Evolutionary conservation across 2,797 vertebrate species (phyloP), one percentile per base, ranked within the genome.

Genomic region (Centropyge bicolor): DNA sequence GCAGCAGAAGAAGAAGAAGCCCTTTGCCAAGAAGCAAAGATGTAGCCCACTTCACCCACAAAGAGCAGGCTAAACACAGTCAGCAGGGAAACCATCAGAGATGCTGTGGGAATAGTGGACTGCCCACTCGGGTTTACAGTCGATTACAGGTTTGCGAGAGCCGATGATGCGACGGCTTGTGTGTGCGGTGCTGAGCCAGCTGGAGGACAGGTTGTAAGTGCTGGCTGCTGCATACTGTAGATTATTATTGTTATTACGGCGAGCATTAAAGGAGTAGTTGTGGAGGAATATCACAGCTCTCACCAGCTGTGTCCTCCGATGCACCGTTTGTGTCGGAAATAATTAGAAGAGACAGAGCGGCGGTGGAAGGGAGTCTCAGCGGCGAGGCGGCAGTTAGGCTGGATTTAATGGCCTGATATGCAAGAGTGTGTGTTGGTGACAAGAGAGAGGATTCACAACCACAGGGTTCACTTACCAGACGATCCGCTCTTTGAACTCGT

Each of bases 221-320:
- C 65, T 27, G 59, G 55, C 52, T 74, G 46, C 61, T 68, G 76
- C 74, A 61, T 19, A 66, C 62, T 80, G 41, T 55, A 64, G 76
- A 82, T 91, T 76, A 79, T 89, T 81, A 74, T 67, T 70, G 79
- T 91, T 88, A 83, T 89, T 84, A 82, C 38, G 38, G 13, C n/a
- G 61, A 27, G 62, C 67, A 85, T 88, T 86, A 87, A 77, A 79
- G 49, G 55, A 73, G 76, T 51, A 76, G 68, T 70, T 62, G 57
- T 31, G 55, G 67, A 49, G 68, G 51, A 78, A 59, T 52, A 63
- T 60, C 68, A 38, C 52, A 11, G 70, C 9, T 59, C 70, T 74
- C 38, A 43, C 55, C 88, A 85, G 83, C 84, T 87, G 86, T 11
- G 64, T 70, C 70, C 71, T 80, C 20, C 0, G 27, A 62, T 41